Conservation (phyloP, 2,888 invertebrate species). For the Furcula furcula region DNA sequence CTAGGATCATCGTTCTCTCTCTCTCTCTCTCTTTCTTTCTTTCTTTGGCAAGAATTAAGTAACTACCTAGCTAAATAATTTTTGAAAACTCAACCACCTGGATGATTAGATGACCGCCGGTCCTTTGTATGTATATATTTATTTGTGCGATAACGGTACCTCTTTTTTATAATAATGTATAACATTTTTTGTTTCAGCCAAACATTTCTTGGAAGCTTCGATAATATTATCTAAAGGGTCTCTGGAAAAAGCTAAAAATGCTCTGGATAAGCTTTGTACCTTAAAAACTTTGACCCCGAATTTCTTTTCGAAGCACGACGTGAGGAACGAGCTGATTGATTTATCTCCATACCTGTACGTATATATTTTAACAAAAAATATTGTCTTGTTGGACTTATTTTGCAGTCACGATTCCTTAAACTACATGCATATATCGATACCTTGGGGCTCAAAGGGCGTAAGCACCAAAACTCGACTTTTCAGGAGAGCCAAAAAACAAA, state of each 20-base stretch:
- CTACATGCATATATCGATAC: not conserved
- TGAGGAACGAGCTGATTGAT: slow-evolving; percentile 7
- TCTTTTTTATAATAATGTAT: not conserved
- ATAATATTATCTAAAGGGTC: slow-evolving; percentile 36
- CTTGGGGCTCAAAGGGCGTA: no score
- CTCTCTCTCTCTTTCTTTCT: no score
- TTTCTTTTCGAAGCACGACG: slow-evolving; percentile 20
- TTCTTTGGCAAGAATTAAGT: no score
- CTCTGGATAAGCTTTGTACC: slow-evolving; percentile 37
- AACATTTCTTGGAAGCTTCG: slow-evolving; percentile 13
- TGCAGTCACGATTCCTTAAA: not conserved
- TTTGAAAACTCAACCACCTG: no score
- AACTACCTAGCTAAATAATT: no score
- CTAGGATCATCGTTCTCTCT: no score
- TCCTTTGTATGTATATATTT: no score
- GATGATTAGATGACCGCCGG: no score
- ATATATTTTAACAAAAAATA: not conserved
- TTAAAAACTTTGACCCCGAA: slow-evolving; percentile 30
- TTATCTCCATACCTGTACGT: slow-evolving; percentile 8
- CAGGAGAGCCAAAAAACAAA: no score
- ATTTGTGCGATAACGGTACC: no score
- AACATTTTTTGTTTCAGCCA: slow-evolving; percentile 15
- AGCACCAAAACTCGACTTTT: no score
- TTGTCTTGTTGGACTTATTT: not conserved
- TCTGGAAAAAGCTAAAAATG: slow-evolving; percentile 35